Percentiles rank a stretch among this genome's conserved stretches.
Evolutionary conservation across 2,113 vertebrate species (phyloP).

Genomic region (Gadus chalcogrammus): DNA sequence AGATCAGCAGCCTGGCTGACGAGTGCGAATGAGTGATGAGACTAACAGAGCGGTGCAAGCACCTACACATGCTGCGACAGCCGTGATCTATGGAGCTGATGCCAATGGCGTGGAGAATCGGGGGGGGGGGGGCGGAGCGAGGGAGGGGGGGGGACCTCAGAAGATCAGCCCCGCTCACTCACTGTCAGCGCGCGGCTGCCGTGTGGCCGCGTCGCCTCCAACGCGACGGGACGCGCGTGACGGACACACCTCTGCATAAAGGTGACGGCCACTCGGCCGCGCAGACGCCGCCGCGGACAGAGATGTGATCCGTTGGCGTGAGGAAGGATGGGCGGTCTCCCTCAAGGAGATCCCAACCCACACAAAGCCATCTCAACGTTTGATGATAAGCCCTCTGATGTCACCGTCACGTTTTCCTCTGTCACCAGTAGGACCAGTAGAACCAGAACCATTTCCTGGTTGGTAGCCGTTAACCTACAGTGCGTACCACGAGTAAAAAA

Average conservation of each 20-base stretch:
- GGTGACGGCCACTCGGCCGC: constrained; percentile 23
- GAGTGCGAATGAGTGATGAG: constrained; percentile 78
- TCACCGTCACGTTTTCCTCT: too few relatives aligned
- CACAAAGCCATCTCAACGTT: too few relatives aligned
- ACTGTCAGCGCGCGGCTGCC: constrained; percentile 43
- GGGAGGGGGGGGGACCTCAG: constrained; percentile 43
- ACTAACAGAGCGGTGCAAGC: constrained; percentile 77
- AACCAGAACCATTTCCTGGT: too few relatives aligned
- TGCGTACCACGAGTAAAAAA: too few relatives aligned
- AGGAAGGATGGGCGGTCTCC: too few relatives aligned
- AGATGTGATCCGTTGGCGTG: too few relatives aligned
- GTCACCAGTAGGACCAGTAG: too few relatives aligned
- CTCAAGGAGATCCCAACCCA: too few relatives aligned
- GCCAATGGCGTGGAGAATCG: constrained; percentile 70
- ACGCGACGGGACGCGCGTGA: constrained; percentile 33
- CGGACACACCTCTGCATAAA: constrained; percentile 41
- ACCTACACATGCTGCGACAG: constrained; percentile 76
- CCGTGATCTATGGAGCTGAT: constrained; percentile 75
- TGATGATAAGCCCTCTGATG: too few relatives aligned
- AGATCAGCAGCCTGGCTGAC: constrained; percentile 71
- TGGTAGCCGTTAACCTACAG: too few relatives aligned
- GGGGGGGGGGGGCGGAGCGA: constrained; percentile 30
- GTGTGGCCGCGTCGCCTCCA: constrained; percentile 44
- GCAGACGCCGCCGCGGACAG: neutral
- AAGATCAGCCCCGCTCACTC: constrained; percentile 50